Percentiles rank a stretch among this genome's conserved stretches.
Evolutionary conservation across 2,113 vertebrate genomes (phyloP).

Genomic region (Ascaphus truei): DNA sequence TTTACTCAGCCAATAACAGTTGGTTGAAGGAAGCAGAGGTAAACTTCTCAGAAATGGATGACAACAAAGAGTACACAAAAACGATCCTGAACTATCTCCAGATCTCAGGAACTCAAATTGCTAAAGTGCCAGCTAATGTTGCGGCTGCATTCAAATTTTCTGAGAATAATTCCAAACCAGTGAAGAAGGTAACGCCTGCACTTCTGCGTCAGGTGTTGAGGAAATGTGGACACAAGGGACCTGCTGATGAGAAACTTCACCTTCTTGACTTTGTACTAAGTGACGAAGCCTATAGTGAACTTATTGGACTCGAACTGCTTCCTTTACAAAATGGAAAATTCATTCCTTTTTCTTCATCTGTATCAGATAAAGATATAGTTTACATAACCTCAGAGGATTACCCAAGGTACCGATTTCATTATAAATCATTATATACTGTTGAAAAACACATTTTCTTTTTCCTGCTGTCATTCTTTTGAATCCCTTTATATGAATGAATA

Average conservation of each 20-base stretch:
- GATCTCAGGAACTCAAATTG: conserved; percentile 85
- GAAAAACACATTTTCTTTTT: background rate
- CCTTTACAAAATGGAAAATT: conserved; percentile 86
- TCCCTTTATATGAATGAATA: no score
- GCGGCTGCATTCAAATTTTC: conserved; percentile 67
- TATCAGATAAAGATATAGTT: conserved; percentile 83
- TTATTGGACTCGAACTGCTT: conserved; percentile 89
- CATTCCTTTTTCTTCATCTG: conserved; percentile 81
- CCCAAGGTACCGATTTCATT: conserved; percentile 73
- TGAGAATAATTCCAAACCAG: conserved; percentile 47
- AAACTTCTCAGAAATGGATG: conserved; percentile 84
- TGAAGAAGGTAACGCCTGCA: conserved; percentile 79
- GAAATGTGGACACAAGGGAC: conserved; percentile 70
- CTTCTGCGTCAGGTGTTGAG: conserved; percentile 81
- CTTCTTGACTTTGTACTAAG: conserved; percentile 86
- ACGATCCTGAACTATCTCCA: conserved; percentile 89
- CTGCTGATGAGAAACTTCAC: conserved; percentile 73
- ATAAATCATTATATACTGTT: background rate
- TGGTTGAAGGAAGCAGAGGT: conserved; percentile 83
- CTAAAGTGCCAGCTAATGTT: conserved; percentile 75
- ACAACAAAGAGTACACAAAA: conserved; percentile 62
- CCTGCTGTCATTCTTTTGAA: no score
- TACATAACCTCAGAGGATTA: conserved; percentile 88
- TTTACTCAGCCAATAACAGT: conserved; percentile 72
- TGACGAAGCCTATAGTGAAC: conserved; percentile 83